Evolutionary conservation across 2,888 invertebrate genomes (phyloP).

Genomic region (Perizoma flavofasciatum): DNA sequence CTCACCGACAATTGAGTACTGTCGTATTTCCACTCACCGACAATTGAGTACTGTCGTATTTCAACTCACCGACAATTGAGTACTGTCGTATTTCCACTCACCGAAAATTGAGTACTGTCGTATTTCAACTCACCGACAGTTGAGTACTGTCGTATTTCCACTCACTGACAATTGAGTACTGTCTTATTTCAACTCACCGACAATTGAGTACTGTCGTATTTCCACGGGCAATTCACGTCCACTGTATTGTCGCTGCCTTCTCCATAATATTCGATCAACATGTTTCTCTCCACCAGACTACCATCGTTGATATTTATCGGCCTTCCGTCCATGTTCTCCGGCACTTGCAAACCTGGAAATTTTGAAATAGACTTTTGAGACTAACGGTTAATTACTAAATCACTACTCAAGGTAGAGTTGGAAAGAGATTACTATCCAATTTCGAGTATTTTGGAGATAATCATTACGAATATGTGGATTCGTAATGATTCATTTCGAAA

Average conservation of each 20-base stretch:
- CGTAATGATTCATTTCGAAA: no score
- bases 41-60: no score
- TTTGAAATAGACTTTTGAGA: no score
- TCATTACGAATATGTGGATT: no score
- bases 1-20: conserved; percentile 84
- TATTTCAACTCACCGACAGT: conserved; percentile 87
- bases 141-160: conserved; percentile 81
- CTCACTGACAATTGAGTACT: conserved; percentile 84
- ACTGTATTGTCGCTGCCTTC: conserved; percentile 85
- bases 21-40: conserved; percentile 83
- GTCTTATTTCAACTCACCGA: conserved; percentile 85
- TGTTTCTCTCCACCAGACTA: conserved; percentile 65
- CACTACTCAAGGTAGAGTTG: no score
- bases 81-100: conserved; percentile 80
- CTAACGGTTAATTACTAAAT: no score
- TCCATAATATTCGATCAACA: conserved; percentile 93
- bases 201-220: conserved; percentile 79
- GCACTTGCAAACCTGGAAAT: conserved; percentile 56
- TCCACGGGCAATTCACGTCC: conserved; percentile 86
- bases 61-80: conserved; percentile 86
- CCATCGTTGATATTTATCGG: conserved; percentile 46
- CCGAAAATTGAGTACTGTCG: no score
- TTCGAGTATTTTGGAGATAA: no score
- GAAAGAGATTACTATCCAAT: no score
- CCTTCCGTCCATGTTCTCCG: conserved; percentile 85